These are phyloP conservation scores for Odocoileus hemionus DNA, from an alignment of 2,113 vertebrate genomes.

Conservation along the genomic window DNA sequence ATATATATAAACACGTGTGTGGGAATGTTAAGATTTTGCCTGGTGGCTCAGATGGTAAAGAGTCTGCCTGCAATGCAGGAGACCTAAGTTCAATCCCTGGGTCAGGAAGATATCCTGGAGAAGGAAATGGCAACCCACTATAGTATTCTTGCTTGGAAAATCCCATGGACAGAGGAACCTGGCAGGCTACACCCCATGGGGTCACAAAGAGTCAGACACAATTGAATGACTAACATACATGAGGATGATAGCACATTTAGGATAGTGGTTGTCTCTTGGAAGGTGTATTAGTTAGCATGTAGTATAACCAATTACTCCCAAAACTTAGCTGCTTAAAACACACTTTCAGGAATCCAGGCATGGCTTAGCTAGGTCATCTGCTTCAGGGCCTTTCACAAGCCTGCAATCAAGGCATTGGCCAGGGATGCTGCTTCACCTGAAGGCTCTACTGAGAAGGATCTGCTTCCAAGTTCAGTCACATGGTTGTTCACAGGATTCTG, in stretches of 20 bases:
- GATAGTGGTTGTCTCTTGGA: not conserved
- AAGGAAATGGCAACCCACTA: not conserved
- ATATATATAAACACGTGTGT: not conserved
- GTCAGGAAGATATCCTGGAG: not conserved
- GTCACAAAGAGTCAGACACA: not conserved
- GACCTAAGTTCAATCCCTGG: not conserved
- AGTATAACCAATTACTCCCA: not conserved
- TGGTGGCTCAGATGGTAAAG: not conserved
- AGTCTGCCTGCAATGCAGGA: not conserved
- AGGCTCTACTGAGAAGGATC: not conserved
- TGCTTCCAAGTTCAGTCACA: not conserved
- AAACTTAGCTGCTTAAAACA: not conserved
- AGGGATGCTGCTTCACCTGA: not conserved
- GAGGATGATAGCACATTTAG: not conserved
- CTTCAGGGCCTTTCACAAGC: not conserved
- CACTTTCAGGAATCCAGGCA: not conserved
- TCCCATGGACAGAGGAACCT: not conserved
- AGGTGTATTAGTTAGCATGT: conserved; percentile 1
- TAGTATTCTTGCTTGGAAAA: not conserved
- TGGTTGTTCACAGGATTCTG: not conserved
- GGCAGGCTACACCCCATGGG: not conserved
- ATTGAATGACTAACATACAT: not conserved
- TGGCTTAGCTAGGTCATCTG: not conserved
- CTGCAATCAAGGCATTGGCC: not conserved
- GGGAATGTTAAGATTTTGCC: not conserved